Percentiles rank a stretch among this genome's conserved stretches.
These are phyloP conservation scores for Lampris incognitus DNA, from an alignment of 2,113 vertebrate species.

Conservation along the genomic window DNA sequence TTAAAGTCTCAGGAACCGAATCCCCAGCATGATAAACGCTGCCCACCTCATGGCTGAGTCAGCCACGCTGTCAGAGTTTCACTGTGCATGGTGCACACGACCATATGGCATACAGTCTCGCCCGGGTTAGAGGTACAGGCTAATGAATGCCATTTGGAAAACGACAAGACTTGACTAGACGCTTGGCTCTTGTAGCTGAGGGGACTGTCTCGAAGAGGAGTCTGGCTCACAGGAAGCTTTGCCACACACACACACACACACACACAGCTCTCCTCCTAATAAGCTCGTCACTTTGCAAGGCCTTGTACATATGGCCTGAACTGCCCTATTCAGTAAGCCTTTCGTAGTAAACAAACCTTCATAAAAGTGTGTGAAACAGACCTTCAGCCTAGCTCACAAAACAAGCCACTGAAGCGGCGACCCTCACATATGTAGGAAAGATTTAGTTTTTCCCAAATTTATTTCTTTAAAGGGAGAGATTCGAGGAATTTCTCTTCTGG, in stretches of 20 bases:
- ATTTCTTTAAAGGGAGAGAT: background rate
- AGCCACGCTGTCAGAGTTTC: slow-evolving; percentile 27
- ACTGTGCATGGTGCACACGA: slow-evolving; percentile 31
- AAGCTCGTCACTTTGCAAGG: background rate
- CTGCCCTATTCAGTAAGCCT: background rate
- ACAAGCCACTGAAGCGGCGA: too few relatives aligned
- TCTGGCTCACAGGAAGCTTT: background rate
- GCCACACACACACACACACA: background rate
- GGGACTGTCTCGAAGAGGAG: background rate
- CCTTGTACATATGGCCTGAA: background rate
- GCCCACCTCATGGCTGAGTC: slow-evolving; percentile 27
- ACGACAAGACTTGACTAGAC: slow-evolving; percentile 5
- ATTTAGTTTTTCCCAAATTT: too few relatives aligned
- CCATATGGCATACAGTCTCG: slow-evolving; percentile 41
- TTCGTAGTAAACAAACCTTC: too few relatives aligned
- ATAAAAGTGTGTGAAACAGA: too few relatives aligned
- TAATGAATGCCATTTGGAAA: slow-evolving; percentile 36
- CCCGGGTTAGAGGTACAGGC: slow-evolving; percentile 27
- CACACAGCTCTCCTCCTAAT: too few relatives aligned
- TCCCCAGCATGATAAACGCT: slow-evolving; percentile 24
- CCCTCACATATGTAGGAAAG: too few relatives aligned
- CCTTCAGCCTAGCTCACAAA: too few relatives aligned
- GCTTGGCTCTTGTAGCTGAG: slow-evolving; percentile 4
- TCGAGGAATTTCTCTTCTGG: slow-evolving; percentile 15
- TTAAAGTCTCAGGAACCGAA: slow-evolving; percentile 38